phyloP scores from a whole-genome alignment of 2,113 vertebrate genomes.

The Xenus cinereus region DNA sequence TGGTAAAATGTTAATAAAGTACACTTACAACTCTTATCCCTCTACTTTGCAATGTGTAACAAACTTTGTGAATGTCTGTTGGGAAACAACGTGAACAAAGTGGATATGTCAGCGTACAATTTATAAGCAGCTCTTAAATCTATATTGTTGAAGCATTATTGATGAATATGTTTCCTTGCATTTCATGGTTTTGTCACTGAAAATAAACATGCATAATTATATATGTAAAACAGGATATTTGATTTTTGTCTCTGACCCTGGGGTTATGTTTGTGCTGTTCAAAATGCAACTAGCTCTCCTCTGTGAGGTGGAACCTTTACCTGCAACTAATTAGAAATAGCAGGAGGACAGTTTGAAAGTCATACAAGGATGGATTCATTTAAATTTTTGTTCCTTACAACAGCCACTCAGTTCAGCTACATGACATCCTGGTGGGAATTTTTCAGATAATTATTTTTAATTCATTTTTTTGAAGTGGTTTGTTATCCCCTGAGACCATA shows the following conservation, averaged over 20 bases:
- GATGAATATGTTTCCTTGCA: constrained; percentile 34
- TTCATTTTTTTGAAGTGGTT: background rate
- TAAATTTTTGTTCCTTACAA: background rate
- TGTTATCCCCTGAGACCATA: background rate
- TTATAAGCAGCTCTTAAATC: constrained; percentile 20
- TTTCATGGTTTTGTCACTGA: constrained; percentile 49
- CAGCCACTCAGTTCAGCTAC: background rate
- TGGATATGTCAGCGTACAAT: background rate
- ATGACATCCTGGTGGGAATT: background rate
- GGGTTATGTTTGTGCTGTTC: background rate
- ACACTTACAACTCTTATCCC: background rate
- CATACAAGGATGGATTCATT: background rate
- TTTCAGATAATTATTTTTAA: background rate
- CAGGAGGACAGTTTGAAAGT: background rate
- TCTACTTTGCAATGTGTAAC: constrained; percentile 2
- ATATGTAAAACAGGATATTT: constrained; percentile 35
- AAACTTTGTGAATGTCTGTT: constrained; percentile 31
- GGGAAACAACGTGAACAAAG: constrained; percentile 24
- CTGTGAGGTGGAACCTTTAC: background rate
- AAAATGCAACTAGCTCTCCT: background rate
- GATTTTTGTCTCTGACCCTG: constrained; percentile 31
- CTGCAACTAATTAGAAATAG: background rate
- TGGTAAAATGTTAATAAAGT: constrained; percentile 31
- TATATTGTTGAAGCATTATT: constrained; percentile 10
- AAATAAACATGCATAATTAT: constrained; percentile 47